Evolutionary conservation across 1,140 invertebrate species (phyloP).

Genomic region (Panagrolaimus sp.): DNA sequence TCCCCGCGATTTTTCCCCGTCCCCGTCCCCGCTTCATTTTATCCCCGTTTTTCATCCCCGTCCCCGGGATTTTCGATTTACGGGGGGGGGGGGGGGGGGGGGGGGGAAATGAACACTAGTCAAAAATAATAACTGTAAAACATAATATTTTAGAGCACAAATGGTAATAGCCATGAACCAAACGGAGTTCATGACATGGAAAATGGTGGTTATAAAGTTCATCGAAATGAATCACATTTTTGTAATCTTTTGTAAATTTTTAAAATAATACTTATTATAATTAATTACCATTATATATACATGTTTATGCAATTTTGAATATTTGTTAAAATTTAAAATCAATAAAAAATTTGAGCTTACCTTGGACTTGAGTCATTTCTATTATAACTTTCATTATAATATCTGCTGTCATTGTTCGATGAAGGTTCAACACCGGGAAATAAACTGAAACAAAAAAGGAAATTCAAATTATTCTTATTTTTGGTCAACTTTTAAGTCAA

Average conservation of each 20-base stretch:
- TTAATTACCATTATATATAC: not conserved
- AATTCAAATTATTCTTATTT: not conserved
- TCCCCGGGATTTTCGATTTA: too few relatives aligned
- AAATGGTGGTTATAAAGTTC: not conserved
- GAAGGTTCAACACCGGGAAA: not conserved
- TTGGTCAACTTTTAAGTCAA: too few relatives aligned
- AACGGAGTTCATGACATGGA: not conserved
- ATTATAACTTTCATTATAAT: not conserved
- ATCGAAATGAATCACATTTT: not conserved
- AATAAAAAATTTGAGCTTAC: too few relatives aligned
- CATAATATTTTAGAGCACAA: not conserved
- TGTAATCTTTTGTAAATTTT: not conserved
- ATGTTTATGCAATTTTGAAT: not conserved
- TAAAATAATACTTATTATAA: not conserved
- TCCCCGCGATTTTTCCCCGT: too few relatives aligned
- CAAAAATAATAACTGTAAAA: too few relatives aligned
- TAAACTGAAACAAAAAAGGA: not conserved
- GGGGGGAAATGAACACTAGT: too few relatives aligned
- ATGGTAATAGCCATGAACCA: not conserved
- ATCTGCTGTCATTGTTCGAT: not conserved
- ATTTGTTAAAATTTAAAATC: not conserved
- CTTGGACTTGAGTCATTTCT: too few relatives aligned
- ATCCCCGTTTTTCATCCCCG: too few relatives aligned
- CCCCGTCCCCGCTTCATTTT: too few relatives aligned
- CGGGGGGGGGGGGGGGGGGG: too few relatives aligned